Base-by-base conservation (phyloP, 2,797 vertebrate genomes). In the Phalloptychus januarius region DNA sequence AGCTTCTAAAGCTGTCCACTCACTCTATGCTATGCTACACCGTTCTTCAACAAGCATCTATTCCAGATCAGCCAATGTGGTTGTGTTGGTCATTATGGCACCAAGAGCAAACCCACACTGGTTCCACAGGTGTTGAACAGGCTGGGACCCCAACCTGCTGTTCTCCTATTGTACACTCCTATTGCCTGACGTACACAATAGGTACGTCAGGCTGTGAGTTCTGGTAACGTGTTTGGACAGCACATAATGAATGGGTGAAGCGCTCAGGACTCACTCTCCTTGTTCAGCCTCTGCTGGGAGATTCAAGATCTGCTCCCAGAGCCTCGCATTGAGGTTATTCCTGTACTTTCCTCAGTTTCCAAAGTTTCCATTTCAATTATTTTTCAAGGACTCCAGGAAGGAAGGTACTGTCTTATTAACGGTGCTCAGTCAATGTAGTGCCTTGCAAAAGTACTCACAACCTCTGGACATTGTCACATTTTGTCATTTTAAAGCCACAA, bases 211-310 rank as follows among this genome's bases (percentile, higher is more conserved):
- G 36, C 16, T 23, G 40, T 48, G 52, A 70, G 70, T 50, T 77
- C 71, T 56, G 56, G 65, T 56, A 52, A 28, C 4, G 0, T 44
- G 38, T 56, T 69, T 3, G 46, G 31, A 72, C 36, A 73, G 61
- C 44, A 82, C 23, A 46, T 78, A 74, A 75, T 73, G 65, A 81
- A 84, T 79, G 78, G 36, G 23, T 23, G 40, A 40, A 25, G 63
- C 4, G 8, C 63, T 71, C n/a, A 48, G 44, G 40, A 46, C 46
- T 71, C 25, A 46, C 70, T 45, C 70, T 71, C 44, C 25, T n/a
- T 28, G 44, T 45, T 33, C 18, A 45, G 74, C 73, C 70, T 74
- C 72, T 54, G 69, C 44, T 38, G 77, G 73, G 77, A 79, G 54
- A 63, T 69, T 83, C 65, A 78, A 38, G 36, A 56, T 31, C 36